A percentile compares a stretch with the other conserved stretches of the same genome.
These are phyloP conservation scores for Girardinichthys multiradiatus DNA, from an alignment of 2,113 vertebrate species.

Conservation along the genomic window DNA sequence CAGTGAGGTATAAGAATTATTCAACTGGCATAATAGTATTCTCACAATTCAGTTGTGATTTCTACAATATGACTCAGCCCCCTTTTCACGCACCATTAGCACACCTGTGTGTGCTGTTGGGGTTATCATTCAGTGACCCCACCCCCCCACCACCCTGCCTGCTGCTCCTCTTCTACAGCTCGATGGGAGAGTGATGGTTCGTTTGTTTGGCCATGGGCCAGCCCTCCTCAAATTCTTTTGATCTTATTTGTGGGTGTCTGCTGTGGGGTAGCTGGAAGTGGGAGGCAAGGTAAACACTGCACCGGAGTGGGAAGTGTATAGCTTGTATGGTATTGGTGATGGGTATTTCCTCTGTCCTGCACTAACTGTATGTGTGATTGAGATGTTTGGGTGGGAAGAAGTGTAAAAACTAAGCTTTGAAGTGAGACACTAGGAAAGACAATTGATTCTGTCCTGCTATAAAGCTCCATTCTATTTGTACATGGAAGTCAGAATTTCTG, in stretches of 20 bases:
- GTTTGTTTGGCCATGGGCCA: slow-evolving; percentile 49
- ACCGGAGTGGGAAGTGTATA: slow-evolving; percentile 62
- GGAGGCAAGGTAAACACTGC: slow-evolving; percentile 59
- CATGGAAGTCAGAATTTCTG: too few relatives aligned
- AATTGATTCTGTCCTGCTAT: not conserved
- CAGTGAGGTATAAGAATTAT: not conserved
- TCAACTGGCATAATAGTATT: not conserved
- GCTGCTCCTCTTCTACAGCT: slow-evolving; percentile 35
- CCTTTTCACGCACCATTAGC: slow-evolving; percentile 35
- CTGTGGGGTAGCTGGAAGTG: slow-evolving; percentile 33
- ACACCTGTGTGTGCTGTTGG: slow-evolving; percentile 31
- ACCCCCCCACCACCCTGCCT: slow-evolving; percentile 22
- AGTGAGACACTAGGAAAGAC: slow-evolving; percentile 2
- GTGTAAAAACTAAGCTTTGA: slow-evolving; percentile 23
- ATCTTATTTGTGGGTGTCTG: slow-evolving; percentile 16
- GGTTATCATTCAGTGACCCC: not conserved
- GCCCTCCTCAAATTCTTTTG: slow-evolving; percentile 41
- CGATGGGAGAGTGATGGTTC: slow-evolving; percentile 47
- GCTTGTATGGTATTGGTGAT: slow-evolving; percentile 46
- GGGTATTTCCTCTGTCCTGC: slow-evolving; percentile 17
- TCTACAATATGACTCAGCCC: not conserved
- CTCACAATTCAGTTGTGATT: not conserved
- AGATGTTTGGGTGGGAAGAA: not conserved
- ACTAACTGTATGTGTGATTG: slow-evolving; percentile 16
- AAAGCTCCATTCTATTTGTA: too few relatives aligned